Conservation (phyloP, 2,888 invertebrate genomes). For the Lasioglossum vierecki region DNA sequence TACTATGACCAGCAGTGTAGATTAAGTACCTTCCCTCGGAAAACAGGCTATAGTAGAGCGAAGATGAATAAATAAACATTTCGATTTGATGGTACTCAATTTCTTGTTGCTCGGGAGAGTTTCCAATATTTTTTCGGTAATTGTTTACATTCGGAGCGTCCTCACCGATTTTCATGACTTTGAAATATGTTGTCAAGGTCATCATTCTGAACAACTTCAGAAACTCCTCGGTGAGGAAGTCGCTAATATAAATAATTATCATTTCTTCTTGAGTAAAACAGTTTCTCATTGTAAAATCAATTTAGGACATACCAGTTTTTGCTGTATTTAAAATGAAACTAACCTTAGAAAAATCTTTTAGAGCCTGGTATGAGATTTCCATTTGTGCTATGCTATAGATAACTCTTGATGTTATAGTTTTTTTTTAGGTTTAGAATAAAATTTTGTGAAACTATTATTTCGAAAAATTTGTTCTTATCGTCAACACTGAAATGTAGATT, state of each 20-base stretch:
- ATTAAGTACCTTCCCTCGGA: background rate
- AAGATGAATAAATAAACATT: background rate
- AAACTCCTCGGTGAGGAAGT: too few relatives aligned
- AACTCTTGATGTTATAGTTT: too few relatives aligned
- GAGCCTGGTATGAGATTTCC: background rate
- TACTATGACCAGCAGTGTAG: background rate
- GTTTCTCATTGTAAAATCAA: background rate
- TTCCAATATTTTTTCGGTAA: background rate
- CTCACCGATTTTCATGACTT: too few relatives aligned
- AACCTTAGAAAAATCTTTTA: background rate
- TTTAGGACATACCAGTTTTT: background rate
- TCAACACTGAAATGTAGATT: background rate
- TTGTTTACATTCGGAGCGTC: too few relatives aligned
- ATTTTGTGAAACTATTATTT: background rate
- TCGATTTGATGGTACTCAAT: background rate
- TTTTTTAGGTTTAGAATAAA: background rate
- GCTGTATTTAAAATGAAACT: background rate
- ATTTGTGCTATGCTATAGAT: background rate
- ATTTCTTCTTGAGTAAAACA: background rate
- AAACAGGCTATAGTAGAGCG: background rate
- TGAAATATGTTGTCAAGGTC: too few relatives aligned
- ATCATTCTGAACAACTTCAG: too few relatives aligned
- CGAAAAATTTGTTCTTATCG: background rate
- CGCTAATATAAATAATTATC: too few relatives aligned
- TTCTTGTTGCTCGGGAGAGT: background rate